phyloP scores from a whole-genome alignment of 2,113 vertebrate species.

The Dipodomys merriami region DNA sequence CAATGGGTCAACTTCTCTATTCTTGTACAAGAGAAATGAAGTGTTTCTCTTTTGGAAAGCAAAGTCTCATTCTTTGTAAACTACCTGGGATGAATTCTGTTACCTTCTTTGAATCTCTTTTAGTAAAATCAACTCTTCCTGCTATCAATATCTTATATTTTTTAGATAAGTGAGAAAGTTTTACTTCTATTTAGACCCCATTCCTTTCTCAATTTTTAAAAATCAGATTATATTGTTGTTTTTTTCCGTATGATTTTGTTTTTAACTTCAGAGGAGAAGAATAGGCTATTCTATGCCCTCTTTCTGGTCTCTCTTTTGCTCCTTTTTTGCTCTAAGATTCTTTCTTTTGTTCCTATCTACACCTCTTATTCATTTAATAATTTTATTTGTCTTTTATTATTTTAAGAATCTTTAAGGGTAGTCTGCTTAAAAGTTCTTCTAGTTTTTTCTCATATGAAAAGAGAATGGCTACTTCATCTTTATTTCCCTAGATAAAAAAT shows the following conservation, averaged over 20 bases:
- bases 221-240: neutral
- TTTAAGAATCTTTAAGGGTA: neutral
- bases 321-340: neutral
- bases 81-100: neutral
- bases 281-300: fast-evolving
- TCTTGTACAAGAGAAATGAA: neutral
- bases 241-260: neutral
- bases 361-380: neutral
- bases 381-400: neutral
- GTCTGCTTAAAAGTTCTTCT: neutral
- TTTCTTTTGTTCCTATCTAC: no score
- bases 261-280: neutral
- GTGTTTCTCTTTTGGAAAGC: neutral
- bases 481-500: neutral
- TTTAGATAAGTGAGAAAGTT: neutral
- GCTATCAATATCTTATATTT: neutral
- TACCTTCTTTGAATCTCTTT: neutral
- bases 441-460: neutral
- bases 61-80: neutral
- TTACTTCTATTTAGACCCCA: neutral
- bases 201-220: neutral
- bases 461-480: neutral
- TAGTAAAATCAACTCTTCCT: neutral
- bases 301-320: neutral
- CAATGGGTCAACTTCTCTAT: no score